These are phyloP conservation scores for Ophonus ardosiacus DNA, from an alignment of 2,888 invertebrate genomes.

Conservation along the genomic window DNA sequence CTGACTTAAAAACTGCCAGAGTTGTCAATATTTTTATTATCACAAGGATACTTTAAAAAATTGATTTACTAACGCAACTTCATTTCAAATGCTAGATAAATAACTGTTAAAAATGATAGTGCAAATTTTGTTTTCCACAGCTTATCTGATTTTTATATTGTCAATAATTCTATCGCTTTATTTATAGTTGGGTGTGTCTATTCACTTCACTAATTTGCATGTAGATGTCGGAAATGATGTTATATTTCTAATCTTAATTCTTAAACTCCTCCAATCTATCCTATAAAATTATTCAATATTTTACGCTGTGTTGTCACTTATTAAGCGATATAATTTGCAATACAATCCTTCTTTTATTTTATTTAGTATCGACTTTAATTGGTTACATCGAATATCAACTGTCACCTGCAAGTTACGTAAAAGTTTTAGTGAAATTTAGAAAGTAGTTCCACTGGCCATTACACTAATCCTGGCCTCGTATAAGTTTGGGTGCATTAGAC, in stretches of 20 bases:
- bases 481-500: not conserved
- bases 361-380: not conserved
- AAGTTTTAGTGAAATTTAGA: constrained; percentile 53
- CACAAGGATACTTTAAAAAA: too few species aligned
- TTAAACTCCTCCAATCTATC: not conserved
- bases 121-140: too few species aligned
- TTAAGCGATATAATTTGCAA: not conserved
- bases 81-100: too few species aligned
- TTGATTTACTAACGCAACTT: too few species aligned
- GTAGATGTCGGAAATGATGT: too few species aligned
- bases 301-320: not conserved
- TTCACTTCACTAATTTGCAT: too few species aligned
- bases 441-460: constrained; percentile 27
- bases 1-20: too few species aligned
- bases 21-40: too few species aligned
- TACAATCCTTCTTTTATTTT: not conserved
- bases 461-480: constrained; percentile 13
- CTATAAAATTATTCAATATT: not conserved
- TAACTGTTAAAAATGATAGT: too few species aligned
- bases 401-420: constrained; percentile 49
- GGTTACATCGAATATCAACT: constrained; percentile 4
- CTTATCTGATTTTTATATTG: too few species aligned
- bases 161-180: too few species aligned
- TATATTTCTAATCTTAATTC: not conserved
- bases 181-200: too few species aligned